phyloP scores from a whole-genome alignment of 1,140 invertebrate genomes.

The Lepidotrigona ventralis region DNA sequence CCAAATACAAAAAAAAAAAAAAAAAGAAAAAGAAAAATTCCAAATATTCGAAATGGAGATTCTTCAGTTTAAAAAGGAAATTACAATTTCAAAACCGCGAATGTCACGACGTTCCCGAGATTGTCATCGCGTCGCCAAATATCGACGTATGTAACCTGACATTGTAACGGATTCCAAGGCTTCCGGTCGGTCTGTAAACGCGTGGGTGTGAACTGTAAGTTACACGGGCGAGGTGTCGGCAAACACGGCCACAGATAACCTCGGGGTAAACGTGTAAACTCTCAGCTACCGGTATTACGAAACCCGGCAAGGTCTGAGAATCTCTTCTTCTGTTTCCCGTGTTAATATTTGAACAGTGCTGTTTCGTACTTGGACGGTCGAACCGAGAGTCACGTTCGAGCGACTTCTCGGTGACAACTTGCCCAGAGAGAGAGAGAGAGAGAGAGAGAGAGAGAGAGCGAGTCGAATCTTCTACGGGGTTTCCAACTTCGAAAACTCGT shows the following conservation, averaged over 20 bases:
- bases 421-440: too few relatives aligned
- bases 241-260: conserved; percentile 64
- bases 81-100: neutral
- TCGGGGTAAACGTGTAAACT: conserved; percentile 65
- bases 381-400: neutral
- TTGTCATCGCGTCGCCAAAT: neutral
- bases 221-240: conserved; percentile 57
- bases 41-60: too few relatives aligned
- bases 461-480: neutral
- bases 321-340: conserved; percentile 70
- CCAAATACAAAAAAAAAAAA: too few relatives aligned
- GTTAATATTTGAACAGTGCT: conserved; percentile 76
- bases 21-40: too few relatives aligned
- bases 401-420: conserved; percentile 17
- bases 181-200: neutral
- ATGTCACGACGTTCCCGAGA: neutral
- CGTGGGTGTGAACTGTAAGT: conserved; percentile 49
- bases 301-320: conserved; percentile 66
- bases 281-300: conserved; percentile 74
- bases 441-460: too few relatives aligned
- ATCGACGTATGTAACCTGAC: conserved; percentile 14
- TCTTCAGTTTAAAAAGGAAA: too few relatives aligned
- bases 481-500: neutral
- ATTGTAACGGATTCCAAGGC: conserved; percentile 30
- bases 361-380: conserved; percentile 48